Percentiles rank a stretch among this genome's conserved stretches.
phyloP scores from a whole-genome alignment of 2,113 vertebrate genomes.

The Theropithecus gelada region DNA sequence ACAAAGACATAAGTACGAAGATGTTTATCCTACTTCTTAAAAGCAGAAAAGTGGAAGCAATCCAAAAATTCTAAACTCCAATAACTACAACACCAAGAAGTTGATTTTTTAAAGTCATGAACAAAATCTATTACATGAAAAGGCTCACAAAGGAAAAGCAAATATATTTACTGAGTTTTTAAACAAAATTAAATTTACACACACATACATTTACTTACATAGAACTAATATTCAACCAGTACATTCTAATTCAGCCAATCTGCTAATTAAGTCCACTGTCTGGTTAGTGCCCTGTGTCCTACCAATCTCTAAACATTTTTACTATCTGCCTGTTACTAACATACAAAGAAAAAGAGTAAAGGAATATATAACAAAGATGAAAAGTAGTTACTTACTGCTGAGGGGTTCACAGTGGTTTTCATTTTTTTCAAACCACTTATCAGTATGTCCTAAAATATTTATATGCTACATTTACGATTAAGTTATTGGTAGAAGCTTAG shows the following conservation, averaged over 20 bases:
- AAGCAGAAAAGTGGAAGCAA: neutral
- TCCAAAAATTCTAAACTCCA: neutral
- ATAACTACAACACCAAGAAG: neutral
- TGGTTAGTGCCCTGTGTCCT: neutral
- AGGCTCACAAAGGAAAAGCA: neutral
- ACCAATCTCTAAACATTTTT: neutral
- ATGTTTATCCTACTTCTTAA: neutral
- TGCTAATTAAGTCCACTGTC: neutral
- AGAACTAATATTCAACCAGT: neutral
- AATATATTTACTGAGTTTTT: neutral
- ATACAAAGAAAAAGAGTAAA: neutral
- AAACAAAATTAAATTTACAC: slow-evolving; percentile 2
- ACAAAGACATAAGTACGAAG: neutral
- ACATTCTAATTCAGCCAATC: neutral
- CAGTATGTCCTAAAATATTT: neutral
- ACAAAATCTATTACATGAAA: neutral
- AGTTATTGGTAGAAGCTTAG: neutral
- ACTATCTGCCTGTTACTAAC: neutral
- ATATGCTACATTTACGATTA: neutral
- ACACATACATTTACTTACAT: neutral
- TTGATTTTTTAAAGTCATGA: neutral
- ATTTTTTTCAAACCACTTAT: neutral
- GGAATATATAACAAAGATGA: neutral
- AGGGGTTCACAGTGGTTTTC: neutral
- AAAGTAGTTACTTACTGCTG: neutral